These are phyloP conservation scores for Gerosis bhagava DNA, from an alignment of 2,888 invertebrate species.

Conservation along the genomic window DNA sequence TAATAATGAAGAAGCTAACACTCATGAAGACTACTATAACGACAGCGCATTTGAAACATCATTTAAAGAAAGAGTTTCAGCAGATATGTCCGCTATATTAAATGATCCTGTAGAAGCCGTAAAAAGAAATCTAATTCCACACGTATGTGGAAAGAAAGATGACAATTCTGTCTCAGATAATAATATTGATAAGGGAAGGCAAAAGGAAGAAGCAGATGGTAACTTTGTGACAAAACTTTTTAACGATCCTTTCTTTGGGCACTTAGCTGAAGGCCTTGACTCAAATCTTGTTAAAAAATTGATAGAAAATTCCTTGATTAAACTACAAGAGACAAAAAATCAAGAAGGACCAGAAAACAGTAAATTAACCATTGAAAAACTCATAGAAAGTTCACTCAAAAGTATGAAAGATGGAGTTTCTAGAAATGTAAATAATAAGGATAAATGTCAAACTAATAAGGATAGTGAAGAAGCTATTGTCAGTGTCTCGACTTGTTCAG, in stretches of 20 bases:
- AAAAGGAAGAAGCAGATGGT: constrained; percentile 45
- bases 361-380: constrained; percentile 73
- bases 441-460: constrained; percentile 44
- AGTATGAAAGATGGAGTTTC: constrained; percentile 63
- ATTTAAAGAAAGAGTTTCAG: constrained; percentile 35
- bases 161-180: constrained; percentile 28
- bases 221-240: constrained; percentile 83
- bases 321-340: constrained; percentile 77
- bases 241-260: constrained; percentile 84
- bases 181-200: constrained; percentile 30
- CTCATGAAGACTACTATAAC: constrained; percentile 69
- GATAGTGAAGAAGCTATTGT: constrained; percentile 45
- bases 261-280: constrained; percentile 84
- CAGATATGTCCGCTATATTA: constrained; percentile 80
- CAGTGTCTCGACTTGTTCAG: constrained; percentile 49
- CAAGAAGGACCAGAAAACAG: constrained; percentile 70
- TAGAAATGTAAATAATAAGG: constrained; percentile 41
- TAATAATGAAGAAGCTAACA: constrained; percentile 52
- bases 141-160: constrained; percentile 87
- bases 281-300: constrained; percentile 83
- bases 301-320: constrained; percentile 86
- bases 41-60: constrained; percentile 42
- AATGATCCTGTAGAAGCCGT: constrained; percentile 90
- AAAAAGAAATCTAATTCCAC: constrained; percentile 87
- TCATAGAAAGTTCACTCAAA: constrained; percentile 74